Evolutionary conservation across 2,888 invertebrate genomes (phyloP), one percentile per base, ranked within the genome.

Genomic region (Caenorhabditis japonica): DNA sequence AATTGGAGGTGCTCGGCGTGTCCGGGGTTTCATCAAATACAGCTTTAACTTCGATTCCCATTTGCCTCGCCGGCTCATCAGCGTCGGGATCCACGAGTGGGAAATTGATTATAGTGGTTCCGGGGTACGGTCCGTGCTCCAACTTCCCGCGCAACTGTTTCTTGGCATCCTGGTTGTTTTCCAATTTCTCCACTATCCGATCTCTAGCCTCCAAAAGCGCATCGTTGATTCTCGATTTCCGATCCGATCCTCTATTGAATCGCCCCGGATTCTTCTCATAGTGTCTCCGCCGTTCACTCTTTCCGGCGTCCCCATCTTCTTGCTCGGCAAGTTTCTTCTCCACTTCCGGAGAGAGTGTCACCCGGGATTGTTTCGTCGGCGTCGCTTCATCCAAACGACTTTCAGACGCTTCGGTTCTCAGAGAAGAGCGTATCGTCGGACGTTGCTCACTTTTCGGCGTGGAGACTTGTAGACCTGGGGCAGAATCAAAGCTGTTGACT

Each of bases 211-310:
- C 81, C 59, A 76, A 66, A 43, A 77, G 79, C 1, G 76, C 66
- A 15, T 83, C 83, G 17, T 74, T 77, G 33, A 83, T 80, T 43
- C 80, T 58, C 17, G 81, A 81, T 53, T 83, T 83, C 17, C 83
- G 60, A 27, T 79, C 81, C 2, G 79, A 77, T 33, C 73, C 70
- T 41, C 82, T 56, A 30, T 68, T 53, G 30, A 79, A 66, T 36
- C 76, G 41, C 30, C 58, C 52, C 5, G 66, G 55, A 56, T 73
- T 73, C 66, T 66, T 73, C 21, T 73, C 73, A 19, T 61, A 70
- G 23, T 56, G 53, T 23, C 53, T 43, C 10, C 38, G 43, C 21
- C 56, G 7, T n/a, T 66, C 66, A 44, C 68, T 59, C 33, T 41
- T 49, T 43, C 68, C 8, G 15, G 56, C 51, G 4, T 51, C 51